A percentile compares a stretch with the other conserved stretches of the same genome.
phyloP scores from a whole-genome alignment of 2,113 vertebrate genomes.

The Leiothrix lutea region DNA sequence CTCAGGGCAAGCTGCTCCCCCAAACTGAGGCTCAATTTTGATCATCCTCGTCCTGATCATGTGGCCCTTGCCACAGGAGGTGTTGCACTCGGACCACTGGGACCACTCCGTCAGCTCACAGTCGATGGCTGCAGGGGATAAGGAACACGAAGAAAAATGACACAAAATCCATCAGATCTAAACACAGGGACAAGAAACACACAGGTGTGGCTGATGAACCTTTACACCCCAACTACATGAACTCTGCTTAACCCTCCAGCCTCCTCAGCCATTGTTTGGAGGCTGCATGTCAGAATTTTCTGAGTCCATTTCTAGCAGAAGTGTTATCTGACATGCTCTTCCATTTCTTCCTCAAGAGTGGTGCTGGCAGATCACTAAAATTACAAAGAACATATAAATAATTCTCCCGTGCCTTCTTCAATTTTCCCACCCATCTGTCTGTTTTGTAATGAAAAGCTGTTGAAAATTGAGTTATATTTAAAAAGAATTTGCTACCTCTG shows the following conservation, averaged over 20 bases:
- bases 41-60: conserved; percentile 90
- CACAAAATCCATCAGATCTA: accelerated
- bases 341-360: neutral
- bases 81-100: conserved; percentile 97
- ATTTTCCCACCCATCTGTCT: neutral
- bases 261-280: neutral
- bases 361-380: neutral
- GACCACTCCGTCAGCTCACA: conserved; percentile 92
- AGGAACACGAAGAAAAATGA: neutral
- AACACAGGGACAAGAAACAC: neutral
- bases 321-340: neutral
- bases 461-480: neutral
- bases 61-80: conserved; percentile 96
- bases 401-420: neutral
- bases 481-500: neutral
- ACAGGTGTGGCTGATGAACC: too few relatives aligned
- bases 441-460: conserved; percentile 1
- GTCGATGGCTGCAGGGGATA: conserved; percentile 79
- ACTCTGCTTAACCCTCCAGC: neutral
- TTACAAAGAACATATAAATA: neutral
- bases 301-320: neutral
- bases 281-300: neutral
- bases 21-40: conserved; percentile 92
- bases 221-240: neutral
- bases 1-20: conserved; percentile 87